A percentile compares a stretch with the other conserved stretches of the same genome.
Evolutionary conservation across 2,797 vertebrate species (phyloP).

Genomic region (Thripadectes ignobilis): DNA sequence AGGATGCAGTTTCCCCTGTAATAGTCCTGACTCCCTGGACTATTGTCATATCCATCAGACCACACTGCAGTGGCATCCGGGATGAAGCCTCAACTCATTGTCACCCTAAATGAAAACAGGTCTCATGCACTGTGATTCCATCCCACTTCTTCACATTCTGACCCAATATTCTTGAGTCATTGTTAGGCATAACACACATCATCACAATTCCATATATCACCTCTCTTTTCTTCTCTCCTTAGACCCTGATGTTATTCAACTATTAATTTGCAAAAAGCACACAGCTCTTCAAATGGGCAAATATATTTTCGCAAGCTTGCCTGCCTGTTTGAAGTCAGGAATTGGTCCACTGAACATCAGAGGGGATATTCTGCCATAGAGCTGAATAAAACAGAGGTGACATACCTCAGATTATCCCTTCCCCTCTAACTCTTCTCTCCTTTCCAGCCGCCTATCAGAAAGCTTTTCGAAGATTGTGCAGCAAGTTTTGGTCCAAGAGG

Average conservation of each 20-base stretch:
- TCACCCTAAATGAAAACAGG: background rate
- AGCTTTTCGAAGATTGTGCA: background rate
- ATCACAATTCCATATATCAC: background rate
- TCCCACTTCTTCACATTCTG: background rate
- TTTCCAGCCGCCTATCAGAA: background rate
- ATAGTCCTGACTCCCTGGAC: background rate
- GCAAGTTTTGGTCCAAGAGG: background rate
- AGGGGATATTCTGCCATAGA: background rate
- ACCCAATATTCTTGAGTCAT: too few species aligned
- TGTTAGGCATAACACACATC: background rate
- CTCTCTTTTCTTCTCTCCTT: background rate
- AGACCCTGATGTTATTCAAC: background rate
- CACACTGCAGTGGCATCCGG: background rate
- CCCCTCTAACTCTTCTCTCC: background rate
- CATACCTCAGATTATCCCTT: background rate
- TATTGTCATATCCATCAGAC: background rate
- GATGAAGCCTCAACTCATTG: background rate
- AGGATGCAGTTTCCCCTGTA: background rate
- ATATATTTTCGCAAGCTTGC: background rate
- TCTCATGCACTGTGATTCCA: background rate
- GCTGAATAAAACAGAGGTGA: background rate
- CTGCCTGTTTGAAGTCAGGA: background rate
- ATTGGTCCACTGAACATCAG: background rate
- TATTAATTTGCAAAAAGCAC: background rate
- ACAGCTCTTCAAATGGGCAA: background rate